Evolutionary conservation across 2,113 vertebrate genomes (phyloP).

Genomic region (Oncorhynchus gorbuscha): DNA sequence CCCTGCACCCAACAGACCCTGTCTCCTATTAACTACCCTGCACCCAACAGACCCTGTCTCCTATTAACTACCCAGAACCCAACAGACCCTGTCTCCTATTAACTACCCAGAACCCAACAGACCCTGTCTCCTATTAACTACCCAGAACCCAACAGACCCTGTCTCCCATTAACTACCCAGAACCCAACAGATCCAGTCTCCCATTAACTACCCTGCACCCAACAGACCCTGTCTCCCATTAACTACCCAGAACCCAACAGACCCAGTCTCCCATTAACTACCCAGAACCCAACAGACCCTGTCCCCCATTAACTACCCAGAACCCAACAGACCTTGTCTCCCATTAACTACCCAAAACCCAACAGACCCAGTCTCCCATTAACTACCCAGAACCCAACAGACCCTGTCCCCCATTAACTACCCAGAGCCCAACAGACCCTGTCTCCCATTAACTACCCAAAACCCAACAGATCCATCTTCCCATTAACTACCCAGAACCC

Average conservation of each 20-base stretch:
- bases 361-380: too few species aligned
- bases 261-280: constrained; percentile 79
- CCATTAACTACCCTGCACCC: neutral
- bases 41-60: constrained; percentile 85
- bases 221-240: neutral
- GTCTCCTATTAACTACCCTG: constrained; percentile 77
- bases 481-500: too few species aligned
- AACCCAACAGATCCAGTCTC: neutral
- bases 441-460: too few species aligned
- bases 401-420: too few species aligned
- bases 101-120: constrained; percentile 70
- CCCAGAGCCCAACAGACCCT: too few species aligned
- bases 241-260: constrained; percentile 82
- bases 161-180: neutral
- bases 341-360: too few species aligned
- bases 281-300: constrained; percentile 17
- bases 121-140: constrained; percentile 69
- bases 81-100: constrained; percentile 88
- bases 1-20: constrained; percentile 79
- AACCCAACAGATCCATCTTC: too few species aligned
- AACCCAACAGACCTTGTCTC: constrained; percentile 82
- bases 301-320: constrained; percentile 70
- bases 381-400: too few species aligned
- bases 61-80: constrained; percentile 83
- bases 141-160: too few species aligned